phyloP scores from a whole-genome alignment of 2,113 vertebrate species.

The Erinaceus europaeus region DNA sequence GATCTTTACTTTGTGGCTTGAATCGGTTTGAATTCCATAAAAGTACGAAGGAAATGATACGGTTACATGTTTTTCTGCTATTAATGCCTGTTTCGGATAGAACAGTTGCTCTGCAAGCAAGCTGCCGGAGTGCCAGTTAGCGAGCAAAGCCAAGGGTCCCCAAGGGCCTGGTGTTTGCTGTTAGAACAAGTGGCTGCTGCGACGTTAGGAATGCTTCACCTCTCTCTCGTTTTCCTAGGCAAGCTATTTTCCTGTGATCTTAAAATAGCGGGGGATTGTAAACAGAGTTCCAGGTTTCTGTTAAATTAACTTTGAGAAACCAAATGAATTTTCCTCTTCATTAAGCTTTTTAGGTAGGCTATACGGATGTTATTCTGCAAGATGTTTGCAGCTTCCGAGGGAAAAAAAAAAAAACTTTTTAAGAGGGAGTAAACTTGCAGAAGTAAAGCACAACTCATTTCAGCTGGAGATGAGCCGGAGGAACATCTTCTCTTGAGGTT shows the following conservation, averaged over 20 bases:
- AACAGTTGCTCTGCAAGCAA: constrained; percentile 56
- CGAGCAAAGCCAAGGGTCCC: constrained; percentile 42
- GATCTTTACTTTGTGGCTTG: too few relatives aligned
- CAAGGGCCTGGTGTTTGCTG: constrained; percentile 58
- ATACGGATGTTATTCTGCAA: constrained; percentile 23
- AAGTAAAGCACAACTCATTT: neutral
- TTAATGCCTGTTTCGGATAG: constrained; percentile 47
- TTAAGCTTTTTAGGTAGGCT: neutral
- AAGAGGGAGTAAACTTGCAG: neutral
- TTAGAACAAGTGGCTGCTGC: constrained; percentile 55
- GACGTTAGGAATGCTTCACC: constrained; percentile 61
- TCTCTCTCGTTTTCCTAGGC: constrained; percentile 58
- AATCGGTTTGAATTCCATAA: constrained; percentile 21
- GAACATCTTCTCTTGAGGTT: constrained; percentile 31
- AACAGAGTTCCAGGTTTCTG: neutral
- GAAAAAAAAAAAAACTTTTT: neutral
- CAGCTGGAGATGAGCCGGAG: neutral
- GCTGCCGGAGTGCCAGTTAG: constrained; percentile 10
- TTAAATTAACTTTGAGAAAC: constrained; percentile 14
- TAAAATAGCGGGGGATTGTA: constrained; percentile 17
- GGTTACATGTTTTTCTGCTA: constrained; percentile 47
- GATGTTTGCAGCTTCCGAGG: neutral
- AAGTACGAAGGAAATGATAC: constrained; percentile 38
- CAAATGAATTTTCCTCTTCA: neutral
- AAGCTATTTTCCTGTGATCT: constrained; percentile 37